Evolutionary conservation across 1,140 invertebrate genomes (phyloP), one percentile per base, ranked within the genome.

Genomic region (Hycleus phaleratus): DNA sequence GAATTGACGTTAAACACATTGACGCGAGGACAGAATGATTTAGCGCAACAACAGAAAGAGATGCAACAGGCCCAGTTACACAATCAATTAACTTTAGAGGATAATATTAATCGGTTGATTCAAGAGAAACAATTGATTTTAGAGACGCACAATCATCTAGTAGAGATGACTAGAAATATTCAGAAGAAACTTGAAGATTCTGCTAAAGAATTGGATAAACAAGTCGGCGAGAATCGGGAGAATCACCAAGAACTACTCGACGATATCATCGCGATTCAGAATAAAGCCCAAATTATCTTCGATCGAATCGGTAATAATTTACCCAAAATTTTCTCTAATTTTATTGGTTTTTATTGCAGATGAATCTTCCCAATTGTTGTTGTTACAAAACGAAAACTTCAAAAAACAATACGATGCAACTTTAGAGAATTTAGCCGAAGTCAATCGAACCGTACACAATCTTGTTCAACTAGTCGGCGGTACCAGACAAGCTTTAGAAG

Each of bases 41-140:
- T 85, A 10, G 59, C 79, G 12, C 63, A 78, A 38, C 79, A 82
- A 59, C 82, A 85, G 58, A 61, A 78, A 49, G 66, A 77, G 49
- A 68, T 85, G 9, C 73, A 74, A 56, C 65, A 77, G 32, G 76
- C 81, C 5, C 81, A 84, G 58, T 46, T 71, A 45, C 58, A 70
- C 24, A 74, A 82, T 25, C 74, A 81, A 59, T 70, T 75, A 32
- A 72, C 78, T 10, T 71, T 85, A 2, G 73, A 79, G 4, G 67
- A 73, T 39, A 85, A 85, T 69, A 69, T 85, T 40, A 73, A 74
- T 52, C 70, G 82, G 32, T 68, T 86, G 9, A 71, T 70, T 4
- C 74, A 79, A 51, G 84, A 86, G 68, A 85, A 84, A 63, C 74
- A 76, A 24, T 61, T 85, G 4, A 85, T 85, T 65, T 71, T 76